A percentile compares a stretch with the other conserved stretches of the same genome.
These are phyloP conservation scores for Syngnathus acus DNA, from an alignment of 2,797 vertebrate genomes.

Conservation along the genomic window DNA sequence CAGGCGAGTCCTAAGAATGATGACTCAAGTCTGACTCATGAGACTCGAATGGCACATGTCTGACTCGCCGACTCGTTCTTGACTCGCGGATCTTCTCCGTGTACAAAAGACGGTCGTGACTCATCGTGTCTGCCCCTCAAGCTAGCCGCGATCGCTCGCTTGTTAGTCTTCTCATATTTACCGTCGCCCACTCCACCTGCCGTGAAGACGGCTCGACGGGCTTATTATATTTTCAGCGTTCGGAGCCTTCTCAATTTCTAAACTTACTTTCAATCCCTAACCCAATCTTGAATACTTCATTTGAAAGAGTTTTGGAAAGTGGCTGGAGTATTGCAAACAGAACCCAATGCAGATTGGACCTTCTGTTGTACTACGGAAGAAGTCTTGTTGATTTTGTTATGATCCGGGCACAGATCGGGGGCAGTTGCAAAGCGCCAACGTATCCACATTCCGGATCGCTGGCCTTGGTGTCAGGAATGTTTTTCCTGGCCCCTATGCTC, in stretches of 20 bases:
- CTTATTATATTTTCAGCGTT: constrained; percentile 15
- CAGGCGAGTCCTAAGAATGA: too few species aligned
- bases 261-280: too few species aligned
- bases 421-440: neutral
- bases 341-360: neutral
- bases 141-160: constrained; percentile 28
- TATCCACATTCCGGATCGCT: neutral
- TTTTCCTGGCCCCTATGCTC: neutral
- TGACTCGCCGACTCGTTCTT: neutral
- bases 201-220: constrained; percentile 33
- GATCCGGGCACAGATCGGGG: too few species aligned
- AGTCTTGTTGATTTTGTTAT: neutral
- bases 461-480: neutral
- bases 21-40: neutral
- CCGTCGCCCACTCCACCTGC: constrained; percentile 43
- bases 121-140: constrained; percentile 45
- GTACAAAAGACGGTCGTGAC: constrained; percentile 49
- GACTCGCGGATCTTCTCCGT: too few species aligned
- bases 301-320: neutral
- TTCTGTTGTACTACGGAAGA: neutral
- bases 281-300: too few species aligned
- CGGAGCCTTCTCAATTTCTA: neutral
- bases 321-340: constrained; percentile 5
- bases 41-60: neutral
- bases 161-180: constrained; percentile 54